These are phyloP conservation scores for Xestia sexstrigata DNA, from an alignment of 2,888 invertebrate genomes.

Conservation along the genomic window DNA sequence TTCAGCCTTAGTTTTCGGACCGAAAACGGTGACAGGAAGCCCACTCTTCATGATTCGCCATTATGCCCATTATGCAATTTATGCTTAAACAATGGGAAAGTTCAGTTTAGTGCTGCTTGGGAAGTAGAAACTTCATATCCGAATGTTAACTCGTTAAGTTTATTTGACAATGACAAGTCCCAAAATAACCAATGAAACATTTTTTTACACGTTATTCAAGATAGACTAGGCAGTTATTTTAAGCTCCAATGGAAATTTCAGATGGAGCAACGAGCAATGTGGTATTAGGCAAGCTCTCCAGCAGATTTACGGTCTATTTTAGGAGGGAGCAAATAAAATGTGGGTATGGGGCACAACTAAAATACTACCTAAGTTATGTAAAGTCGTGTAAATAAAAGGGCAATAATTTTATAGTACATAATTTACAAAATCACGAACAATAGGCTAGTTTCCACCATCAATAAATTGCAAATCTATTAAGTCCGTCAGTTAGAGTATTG, in stretches of 20 bases:
- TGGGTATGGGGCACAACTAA: background rate
- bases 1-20: background rate
- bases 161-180: background rate
- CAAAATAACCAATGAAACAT: background rate
- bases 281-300: background rate
- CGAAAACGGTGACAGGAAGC: background rate
- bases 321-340: constrained; percentile 3
- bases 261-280: constrained; percentile 3
- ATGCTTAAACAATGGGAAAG: background rate
- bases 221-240: background rate
- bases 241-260: background rate
- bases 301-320: constrained; percentile 6
- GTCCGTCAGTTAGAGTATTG: no score
- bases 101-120: background rate
- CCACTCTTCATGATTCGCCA: background rate
- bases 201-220: background rate
- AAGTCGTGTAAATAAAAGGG: background rate
- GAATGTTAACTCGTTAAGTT: constrained; percentile 1
- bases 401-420: background rate
- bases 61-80: background rate
- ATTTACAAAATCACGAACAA: background rate
- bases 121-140: background rate
- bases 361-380: background rate
- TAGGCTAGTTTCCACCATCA: no score
- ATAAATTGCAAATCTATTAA: no score